Evolutionary conservation across 2,888 invertebrate genomes (phyloP).

Genomic region (Plusia festucae): DNA sequence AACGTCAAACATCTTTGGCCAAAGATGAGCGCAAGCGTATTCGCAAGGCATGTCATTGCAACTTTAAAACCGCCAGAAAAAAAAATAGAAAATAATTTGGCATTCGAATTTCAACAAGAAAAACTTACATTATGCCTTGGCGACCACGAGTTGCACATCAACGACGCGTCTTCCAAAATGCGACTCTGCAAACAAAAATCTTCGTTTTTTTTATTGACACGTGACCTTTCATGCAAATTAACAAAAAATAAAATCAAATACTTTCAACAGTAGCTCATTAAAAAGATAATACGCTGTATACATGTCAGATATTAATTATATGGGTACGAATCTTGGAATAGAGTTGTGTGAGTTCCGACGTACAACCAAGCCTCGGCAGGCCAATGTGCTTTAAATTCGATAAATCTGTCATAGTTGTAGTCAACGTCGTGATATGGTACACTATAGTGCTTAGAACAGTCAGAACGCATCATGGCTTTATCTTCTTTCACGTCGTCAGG

Average conservation of each 20-base stretch:
- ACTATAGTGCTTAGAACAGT: too few relatives aligned
- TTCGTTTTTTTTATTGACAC: slow-evolving; percentile 62
- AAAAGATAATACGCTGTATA: too few relatives aligned
- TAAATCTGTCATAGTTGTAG: too few relatives aligned
- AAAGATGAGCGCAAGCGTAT: slow-evolving; percentile 77
- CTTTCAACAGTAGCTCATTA: too few relatives aligned
- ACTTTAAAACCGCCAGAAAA: slow-evolving; percentile 20
- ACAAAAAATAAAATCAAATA: slow-evolving; percentile 6
- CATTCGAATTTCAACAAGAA: slow-evolving; percentile 10
- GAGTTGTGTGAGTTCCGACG: too few relatives aligned
- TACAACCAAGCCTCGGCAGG: too few relatives aligned
- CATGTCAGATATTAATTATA: too few relatives aligned
- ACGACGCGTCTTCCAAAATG: slow-evolving; percentile 96
- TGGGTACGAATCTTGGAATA: too few relatives aligned
- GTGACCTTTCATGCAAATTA: slow-evolving; percentile 61
- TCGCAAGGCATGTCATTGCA: slow-evolving; percentile 66
- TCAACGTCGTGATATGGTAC: too few relatives aligned
- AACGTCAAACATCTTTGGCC: slow-evolving; percentile 75
- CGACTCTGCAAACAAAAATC: slow-evolving; percentile 93
- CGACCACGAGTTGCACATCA: slow-evolving; percentile 98
- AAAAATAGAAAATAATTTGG: background rate
- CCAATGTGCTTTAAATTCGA: too few relatives aligned
- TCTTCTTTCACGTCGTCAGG: too few relatives aligned
- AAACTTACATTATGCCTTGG: slow-evolving; percentile 96
- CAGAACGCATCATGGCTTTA: too few relatives aligned